Conservation (phyloP, 2,113 vertebrate genomes). For the Setophaga coronata region DNA sequence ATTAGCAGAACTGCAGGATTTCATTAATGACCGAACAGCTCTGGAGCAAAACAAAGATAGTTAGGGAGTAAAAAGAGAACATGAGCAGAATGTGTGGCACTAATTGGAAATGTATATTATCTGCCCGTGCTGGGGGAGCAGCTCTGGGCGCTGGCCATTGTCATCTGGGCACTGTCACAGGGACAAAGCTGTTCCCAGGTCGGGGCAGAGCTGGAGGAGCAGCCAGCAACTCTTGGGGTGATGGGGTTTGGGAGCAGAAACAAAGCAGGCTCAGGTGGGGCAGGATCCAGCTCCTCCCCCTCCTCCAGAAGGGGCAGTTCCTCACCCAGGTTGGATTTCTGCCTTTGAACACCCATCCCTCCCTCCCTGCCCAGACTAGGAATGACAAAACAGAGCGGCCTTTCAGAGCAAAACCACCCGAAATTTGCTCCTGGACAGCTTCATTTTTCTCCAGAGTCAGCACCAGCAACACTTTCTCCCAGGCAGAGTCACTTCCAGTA, state of each 20-base stretch:
- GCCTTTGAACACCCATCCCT: background rate
- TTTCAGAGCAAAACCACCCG: background rate
- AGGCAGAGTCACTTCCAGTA: background rate
- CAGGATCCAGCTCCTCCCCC: background rate
- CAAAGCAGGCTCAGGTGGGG: background rate
- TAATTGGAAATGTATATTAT: slow-evolving; percentile 84
- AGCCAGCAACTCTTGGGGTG: slow-evolving; percentile 8
- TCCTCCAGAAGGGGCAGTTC: background rate
- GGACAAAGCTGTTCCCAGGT: background rate
- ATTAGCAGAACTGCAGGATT: slow-evolving; percentile 81
- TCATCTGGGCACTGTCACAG: slow-evolving; percentile 17
- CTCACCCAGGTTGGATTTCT: background rate
- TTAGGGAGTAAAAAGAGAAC: slow-evolving; percentile 78
- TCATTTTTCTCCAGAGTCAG: background rate
- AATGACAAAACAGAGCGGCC: background rate
- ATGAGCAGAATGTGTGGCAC: slow-evolving; percentile 74
- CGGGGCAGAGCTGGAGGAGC: background rate
- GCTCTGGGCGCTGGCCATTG: slow-evolving; percentile 7
- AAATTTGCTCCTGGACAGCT: background rate
- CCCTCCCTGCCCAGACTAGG: background rate
- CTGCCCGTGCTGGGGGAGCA: slow-evolving; percentile 47
- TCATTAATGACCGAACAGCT: slow-evolving; percentile 77
- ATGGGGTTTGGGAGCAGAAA: background rate
- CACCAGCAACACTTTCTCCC: background rate
- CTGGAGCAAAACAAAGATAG: slow-evolving; percentile 81